phyloP scores from a whole-genome alignment of 2,888 invertebrate genomes.

The Ennomos quercinarius region DNA sequence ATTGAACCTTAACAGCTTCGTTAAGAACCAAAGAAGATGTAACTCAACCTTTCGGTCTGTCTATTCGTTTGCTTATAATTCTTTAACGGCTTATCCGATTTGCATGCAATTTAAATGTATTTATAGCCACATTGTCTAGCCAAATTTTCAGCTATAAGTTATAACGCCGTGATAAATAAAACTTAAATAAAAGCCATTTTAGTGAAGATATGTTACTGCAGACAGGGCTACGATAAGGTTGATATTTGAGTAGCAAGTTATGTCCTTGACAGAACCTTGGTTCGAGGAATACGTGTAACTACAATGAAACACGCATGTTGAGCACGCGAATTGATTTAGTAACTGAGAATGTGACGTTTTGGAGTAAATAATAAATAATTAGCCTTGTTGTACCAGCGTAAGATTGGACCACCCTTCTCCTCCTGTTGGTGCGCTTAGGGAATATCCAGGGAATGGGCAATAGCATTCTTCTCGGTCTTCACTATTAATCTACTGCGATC shows the following conservation, averaged over 20 bases:
- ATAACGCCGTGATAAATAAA: not conserved
- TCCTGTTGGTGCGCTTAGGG: no score
- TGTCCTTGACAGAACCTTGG: conserved; percentile 19
- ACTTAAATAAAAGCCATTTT: not conserved
- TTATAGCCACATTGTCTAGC: no score
- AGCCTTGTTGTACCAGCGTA: no score
- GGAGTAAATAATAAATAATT: no score
- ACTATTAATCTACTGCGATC: no score
- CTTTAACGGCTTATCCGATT: not conserved
- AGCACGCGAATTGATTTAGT: conserved; percentile 25
- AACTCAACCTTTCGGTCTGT: not conserved
- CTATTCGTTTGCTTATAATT: not conserved
- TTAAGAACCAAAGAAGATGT: not conserved
- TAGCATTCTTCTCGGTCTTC: no score
- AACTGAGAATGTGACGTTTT: conserved; percentile 10
- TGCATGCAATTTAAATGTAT: not conserved
- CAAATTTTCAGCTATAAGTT: not conserved
- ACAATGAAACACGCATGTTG: conserved; percentile 12
- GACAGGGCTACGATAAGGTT: conserved; percentile 1
- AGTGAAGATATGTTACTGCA: not conserved
- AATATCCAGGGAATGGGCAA: no score
- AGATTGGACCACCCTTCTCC: no score
- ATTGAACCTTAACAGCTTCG: conserved; percentile 4
- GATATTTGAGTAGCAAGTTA: not conserved
- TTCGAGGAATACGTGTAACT: conserved; percentile 11